Evolutionary conservation across 2,888 invertebrate species (phyloP), one percentile per base, ranked within the genome.

Genomic region (Ditylenchus weischeri): DNA sequence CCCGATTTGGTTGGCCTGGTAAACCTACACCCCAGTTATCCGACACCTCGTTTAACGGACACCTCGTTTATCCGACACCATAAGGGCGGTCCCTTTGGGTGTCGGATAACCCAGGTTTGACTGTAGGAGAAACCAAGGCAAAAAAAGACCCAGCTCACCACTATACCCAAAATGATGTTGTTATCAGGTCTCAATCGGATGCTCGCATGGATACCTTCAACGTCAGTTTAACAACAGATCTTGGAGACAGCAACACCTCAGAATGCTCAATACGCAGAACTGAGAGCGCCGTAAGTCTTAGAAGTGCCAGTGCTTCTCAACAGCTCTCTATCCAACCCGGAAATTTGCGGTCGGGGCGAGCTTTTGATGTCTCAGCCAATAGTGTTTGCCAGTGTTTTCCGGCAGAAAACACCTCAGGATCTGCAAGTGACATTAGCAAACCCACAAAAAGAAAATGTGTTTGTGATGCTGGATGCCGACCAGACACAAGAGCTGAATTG

Each of bases 401-500:
- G 21, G 21, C 29, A 38, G 54, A 21, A 54, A 18, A 54, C 13
- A 10, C 13, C n/a, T 2, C 21, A 23, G 54, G 21, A 1, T 15
- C 15, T 8, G 7, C 11, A 29, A 54, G 7, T 54, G 23, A 29
- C 1, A 2, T 54, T 8, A 18, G 54, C 29, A 23, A 21, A 23
- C 1, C 23, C 23, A 4, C 21, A 2, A 54, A 54, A 3, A n/a
- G 10, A 10, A 54, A 54, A 21, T 54, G 54, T 54, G 29, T 23
- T 54, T 54, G 54, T 29, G 54, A 54, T 11, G n/a, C 21, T 47
- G 48, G 29, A 66, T 64, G n/a, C n/a, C 11, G 54, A 18, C 54
- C 54, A 11, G 54, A 54, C n/a, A 69, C 70, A 21, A 51, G 69
- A 69, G 90, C 91, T 6, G 90, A 93, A 84, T 87, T 90, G 78